Base-by-base conservation (phyloP, 2,797 vertebrate species). In the Coregonus suidteri region DNA sequence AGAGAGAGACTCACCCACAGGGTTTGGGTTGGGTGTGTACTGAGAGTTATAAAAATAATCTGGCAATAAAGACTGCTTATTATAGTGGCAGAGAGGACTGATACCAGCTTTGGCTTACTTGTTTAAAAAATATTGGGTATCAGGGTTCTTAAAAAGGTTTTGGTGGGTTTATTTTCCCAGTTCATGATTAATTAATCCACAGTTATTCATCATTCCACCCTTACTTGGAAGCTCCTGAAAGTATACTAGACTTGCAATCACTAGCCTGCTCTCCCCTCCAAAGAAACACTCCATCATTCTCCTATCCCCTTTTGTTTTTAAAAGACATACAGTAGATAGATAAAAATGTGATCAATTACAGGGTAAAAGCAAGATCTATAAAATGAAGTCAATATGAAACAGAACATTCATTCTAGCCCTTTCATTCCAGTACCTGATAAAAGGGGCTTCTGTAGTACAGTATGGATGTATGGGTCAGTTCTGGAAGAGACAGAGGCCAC, bases 1-100 rank as follows among this genome's bases (percentile, higher is more conserved):
- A 69, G 74, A 79, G 7, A 71, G 35, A 65, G 73, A 37, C 87
- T 84, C 91, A 89, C 92, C 93, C 93, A 86, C 84, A 93, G 87
- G 85, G 84, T 81, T 86, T 86, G 76, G 79, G 82, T 71, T 88
- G 86, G 91, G 90, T 78, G 91, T 93, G 89, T 94, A 81, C 85
- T 82, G 79, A 66, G 86, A 82, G 91, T 93, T 97, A 96, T 95
- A 96, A 96, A 96, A 96, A 96, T 95, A 87, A 87, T 41, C 41
- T 93, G 91, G 92, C 89, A 90, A 82, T 65, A 80, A 89, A 94
- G 86, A 78, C 78, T 52, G 56, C 73, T 2, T 91, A 88, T 93
- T 83, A 95, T 95, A 94, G 87, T 90, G 86, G 87, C 81, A 83
- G 78, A 90, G 78, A 84, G 65, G 76, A 80, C 82, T 86, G 89